phyloP scores from a whole-genome alignment of 2,113 vertebrate genomes.

The Furnarius figulus region DNA sequence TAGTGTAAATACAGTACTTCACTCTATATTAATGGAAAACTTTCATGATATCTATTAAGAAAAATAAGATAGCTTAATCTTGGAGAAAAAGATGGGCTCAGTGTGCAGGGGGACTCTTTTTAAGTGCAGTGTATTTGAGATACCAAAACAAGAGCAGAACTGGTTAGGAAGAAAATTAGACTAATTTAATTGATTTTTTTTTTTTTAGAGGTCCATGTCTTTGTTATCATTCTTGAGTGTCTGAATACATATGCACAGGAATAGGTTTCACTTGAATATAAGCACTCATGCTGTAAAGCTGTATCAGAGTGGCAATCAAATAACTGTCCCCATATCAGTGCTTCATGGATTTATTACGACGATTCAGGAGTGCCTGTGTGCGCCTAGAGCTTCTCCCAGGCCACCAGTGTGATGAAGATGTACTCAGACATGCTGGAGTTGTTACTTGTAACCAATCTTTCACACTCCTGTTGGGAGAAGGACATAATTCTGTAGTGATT shows the following conservation, averaged over 20 bases:
- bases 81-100: neutral
- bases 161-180: neutral
- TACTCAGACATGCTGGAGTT: neutral
- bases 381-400: neutral
- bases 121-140: neutral
- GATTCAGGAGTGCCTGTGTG: neutral
- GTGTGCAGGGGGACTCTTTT: neutral
- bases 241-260: neutral
- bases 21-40: neutral
- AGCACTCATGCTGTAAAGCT: neutral
- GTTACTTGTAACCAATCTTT: neutral
- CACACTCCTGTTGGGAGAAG: accelerated
- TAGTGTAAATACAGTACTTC: neutral
- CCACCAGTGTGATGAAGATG: neutral
- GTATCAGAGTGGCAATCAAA: neutral
- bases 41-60: neutral
- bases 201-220: neutral
- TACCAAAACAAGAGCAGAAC: neutral
- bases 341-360: neutral
- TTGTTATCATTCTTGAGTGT: neutral
- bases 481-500: neutral
- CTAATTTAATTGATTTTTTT: neutral
- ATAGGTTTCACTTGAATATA: neutral
- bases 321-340: accelerated
- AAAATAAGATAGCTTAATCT: neutral